Evolutionary conservation across 2,888 invertebrate species (phyloP).

Genomic region (Cosmia trapezina): DNA sequence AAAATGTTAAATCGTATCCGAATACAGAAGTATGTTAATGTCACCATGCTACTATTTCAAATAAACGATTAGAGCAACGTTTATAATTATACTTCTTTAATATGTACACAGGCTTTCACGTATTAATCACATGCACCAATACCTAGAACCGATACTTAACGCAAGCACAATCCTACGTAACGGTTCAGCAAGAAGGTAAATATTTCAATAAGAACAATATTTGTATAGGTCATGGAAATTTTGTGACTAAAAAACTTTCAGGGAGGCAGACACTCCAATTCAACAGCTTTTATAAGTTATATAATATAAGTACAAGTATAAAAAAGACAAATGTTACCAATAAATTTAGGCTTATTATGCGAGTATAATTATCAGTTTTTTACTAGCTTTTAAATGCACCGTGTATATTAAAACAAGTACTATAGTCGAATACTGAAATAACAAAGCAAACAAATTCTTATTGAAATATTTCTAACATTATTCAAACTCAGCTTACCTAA

Average conservation of each 20-base stretch:
- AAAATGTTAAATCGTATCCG: constrained; percentile 27
- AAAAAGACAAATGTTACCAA: not conserved
- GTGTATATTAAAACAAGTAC: not conserved
- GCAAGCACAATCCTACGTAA: constrained; percentile 64
- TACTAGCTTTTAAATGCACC: not conserved
- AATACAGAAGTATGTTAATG: constrained; percentile 24
- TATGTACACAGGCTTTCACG: constrained; percentile 51
- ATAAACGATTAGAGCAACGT: constrained; percentile 43
- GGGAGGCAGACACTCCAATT: no score
- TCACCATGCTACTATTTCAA: constrained; percentile 50
- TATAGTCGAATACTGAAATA: not conserved
- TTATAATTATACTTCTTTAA: constrained; percentile 25
- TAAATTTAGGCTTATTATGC: constrained; percentile 2
- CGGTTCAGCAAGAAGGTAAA: constrained; percentile 41
- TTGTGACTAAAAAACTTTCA: not conserved
- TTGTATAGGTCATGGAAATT: not conserved
- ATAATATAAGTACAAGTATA: not conserved
- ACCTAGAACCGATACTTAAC: constrained; percentile 57
- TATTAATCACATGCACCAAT: constrained; percentile 72
- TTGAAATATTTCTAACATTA: constrained; percentile 76
- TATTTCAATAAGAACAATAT: constrained; percentile 72
- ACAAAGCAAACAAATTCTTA: constrained; percentile 66
- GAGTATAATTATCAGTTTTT: not conserved
- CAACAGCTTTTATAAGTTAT: not conserved
- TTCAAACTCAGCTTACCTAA: constrained; percentile 85